phyloP scores from a whole-genome alignment of 92 coral and sea anemone genomes.

The Phenganax marumi region DNA sequence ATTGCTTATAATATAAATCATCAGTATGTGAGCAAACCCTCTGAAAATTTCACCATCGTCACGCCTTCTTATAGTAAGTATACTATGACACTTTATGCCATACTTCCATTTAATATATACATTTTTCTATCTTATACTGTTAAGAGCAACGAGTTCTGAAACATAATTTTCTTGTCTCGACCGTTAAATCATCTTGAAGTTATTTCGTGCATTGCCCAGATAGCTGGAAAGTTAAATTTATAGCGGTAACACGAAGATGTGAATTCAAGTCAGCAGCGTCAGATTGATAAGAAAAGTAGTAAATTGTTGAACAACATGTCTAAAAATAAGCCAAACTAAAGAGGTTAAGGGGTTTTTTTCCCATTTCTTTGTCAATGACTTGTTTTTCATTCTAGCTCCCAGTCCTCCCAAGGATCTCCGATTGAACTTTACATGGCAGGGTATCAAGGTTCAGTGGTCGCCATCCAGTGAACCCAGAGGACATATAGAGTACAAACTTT shows the following conservation, averaged over 20 bases:
- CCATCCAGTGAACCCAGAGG: not conserved
- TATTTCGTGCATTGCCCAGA: too few relatives aligned
- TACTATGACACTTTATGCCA: not conserved
- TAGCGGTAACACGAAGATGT: too few relatives aligned
- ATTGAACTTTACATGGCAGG: not conserved
- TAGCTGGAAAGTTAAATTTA: too few relatives aligned
- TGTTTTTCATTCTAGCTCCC: slow-evolving; percentile 18
- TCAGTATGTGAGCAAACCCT: slow-evolving; percentile 5
- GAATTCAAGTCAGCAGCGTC: too few relatives aligned
- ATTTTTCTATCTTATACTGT: not conserved
- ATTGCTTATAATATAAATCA: slow-evolving; percentile 2
- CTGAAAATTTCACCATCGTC: slow-evolving; percentile 16
- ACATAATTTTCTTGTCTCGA: not conserved
- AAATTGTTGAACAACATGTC: too few relatives aligned
- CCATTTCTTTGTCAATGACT: not conserved
- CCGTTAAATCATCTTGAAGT: not conserved
- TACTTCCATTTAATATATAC: not conserved
- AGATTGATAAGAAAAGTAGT: too few relatives aligned
- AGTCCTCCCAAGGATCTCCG: slow-evolving; percentile 1
- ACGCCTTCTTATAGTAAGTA: slow-evolving; percentile 42
- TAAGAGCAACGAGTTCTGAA: too few relatives aligned
- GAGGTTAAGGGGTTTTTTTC: not conserved
- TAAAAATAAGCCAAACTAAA: too few relatives aligned
- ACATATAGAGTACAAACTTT: slow-evolving; percentile 7
- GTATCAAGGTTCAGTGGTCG: slow-evolving; percentile 17